Base-by-base conservation (phyloP, 2,113 vertebrate genomes). In the Romanogobio albipinnatus region DNA sequence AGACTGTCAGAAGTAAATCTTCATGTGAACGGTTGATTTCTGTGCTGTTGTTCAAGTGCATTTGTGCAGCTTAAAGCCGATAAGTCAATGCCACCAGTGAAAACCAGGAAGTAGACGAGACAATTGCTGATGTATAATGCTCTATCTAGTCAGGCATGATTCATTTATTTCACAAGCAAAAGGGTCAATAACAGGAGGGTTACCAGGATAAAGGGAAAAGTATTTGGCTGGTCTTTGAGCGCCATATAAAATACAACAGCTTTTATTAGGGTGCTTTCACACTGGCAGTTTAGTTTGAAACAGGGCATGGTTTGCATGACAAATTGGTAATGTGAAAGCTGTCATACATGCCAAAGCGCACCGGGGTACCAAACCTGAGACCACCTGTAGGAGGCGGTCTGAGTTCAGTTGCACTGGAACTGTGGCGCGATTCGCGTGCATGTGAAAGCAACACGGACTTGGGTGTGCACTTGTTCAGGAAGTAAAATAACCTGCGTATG, bases 1-100 rank as follows among this genome's bases (percentile, higher is more conserved):
- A 84, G 53, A 87, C 53, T 45, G 33, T 80, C 68, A 77, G 68
- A 64, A 73, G 82, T 84, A 77, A 85, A 86, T 90, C 71, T 79
- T 84, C 74, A 86, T 53, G 58, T 68, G 81, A 56, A 82, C 53
- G 29, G 61, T 75, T 14, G 33, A 26, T 15, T 36, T 36, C 29
- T 15, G 26, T 43, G 29, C 29, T 22, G 33, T 56, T 70, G 26
- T 49, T 68, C 47, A 14, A 68, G 47, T n/a, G 73, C 3, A 19
- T 49, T 64, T 62, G 14, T 26, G 26, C n/a, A 22, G 71, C 4
- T 45, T 62, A 43, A 78, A 78, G 3, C 5, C 7, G 11, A 61
- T n/a, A 13, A 1, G 10, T 78, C 56, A 62, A 61, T 15, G n/a
- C 22, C 6, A 39, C 5, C 9, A 15, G 8, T 3, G 29, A 10